Conservation (phyloP, 2,888 invertebrate species). For the Ophion costatus region DNA sequence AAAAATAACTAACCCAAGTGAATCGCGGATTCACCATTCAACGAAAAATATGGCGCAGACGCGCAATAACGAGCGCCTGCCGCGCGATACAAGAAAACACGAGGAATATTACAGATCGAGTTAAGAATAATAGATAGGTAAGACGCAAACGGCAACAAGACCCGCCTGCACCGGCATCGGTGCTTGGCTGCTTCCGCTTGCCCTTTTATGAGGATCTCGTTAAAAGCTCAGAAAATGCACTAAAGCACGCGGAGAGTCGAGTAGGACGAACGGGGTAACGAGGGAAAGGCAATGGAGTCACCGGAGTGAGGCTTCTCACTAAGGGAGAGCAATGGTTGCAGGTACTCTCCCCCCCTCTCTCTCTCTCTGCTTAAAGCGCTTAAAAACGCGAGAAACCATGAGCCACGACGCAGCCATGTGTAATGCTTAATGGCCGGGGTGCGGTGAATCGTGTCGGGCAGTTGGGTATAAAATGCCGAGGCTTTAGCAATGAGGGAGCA, state of each 20-base stretch:
- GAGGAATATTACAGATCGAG: constrained; percentile 39
- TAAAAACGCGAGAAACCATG: constrained; percentile 66
- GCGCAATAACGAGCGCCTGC: not conserved
- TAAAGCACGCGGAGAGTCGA: constrained; percentile 66
- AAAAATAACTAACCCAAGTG: not conserved
- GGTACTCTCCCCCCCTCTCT: constrained; percentile 55
- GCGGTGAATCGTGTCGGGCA: constrained; percentile 68
- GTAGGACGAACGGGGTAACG: constrained; percentile 35
- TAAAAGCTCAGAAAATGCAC: constrained; percentile 78
- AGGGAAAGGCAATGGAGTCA: constrained; percentile 34
- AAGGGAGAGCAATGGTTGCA: constrained; percentile 65
- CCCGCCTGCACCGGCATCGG: constrained; percentile 28
- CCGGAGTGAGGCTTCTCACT: constrained; percentile 38
- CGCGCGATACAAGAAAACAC: constrained; percentile 7
- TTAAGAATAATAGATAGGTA: constrained; percentile 45
- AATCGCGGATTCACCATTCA: not conserved
- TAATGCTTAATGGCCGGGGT: constrained; percentile 76
- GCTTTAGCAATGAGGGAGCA: constrained; percentile 65
- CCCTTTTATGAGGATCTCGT: constrained; percentile 75
- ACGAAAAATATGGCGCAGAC: not conserved
- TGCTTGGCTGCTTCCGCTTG: constrained; percentile 46
- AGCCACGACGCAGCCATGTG: constrained; percentile 71
- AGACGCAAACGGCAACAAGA: constrained; percentile 54
- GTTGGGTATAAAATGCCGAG: constrained; percentile 60
- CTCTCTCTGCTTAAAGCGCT: constrained; percentile 73